Conservation (phyloP, 2,113 vertebrate genomes). For the Proteles cristata region DNA sequence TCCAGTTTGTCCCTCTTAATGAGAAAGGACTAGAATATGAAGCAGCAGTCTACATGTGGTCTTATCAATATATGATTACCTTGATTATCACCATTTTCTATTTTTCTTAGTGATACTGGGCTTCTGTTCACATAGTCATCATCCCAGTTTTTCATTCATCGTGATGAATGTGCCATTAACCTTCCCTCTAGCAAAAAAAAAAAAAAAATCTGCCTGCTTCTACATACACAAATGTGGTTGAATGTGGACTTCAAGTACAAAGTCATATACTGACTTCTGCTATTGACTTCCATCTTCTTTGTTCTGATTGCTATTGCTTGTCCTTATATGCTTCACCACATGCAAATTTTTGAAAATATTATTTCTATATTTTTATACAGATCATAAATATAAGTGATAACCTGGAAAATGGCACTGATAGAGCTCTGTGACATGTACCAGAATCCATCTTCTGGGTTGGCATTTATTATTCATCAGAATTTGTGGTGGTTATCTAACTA, state of each 20-base stretch:
- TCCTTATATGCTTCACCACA: background rate
- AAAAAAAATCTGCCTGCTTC: background rate
- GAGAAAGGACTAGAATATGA: background rate
- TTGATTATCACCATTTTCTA: background rate
- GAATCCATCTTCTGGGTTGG: background rate
- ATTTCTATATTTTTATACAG: background rate
- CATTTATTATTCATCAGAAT: background rate
- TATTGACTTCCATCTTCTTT: background rate
- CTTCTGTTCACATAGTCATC: background rate
- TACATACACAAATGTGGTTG: background rate
- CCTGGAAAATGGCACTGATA: background rate
- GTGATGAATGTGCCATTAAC: background rate
- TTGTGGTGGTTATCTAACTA: background rate
- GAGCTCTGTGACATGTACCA: background rate
- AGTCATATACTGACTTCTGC: background rate
- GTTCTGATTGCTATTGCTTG: background rate
- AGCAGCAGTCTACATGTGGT: background rate
- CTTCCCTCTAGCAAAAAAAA: background rate
- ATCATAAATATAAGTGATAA: background rate
- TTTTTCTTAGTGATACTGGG: background rate
- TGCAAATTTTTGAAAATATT: background rate
- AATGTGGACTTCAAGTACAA: background rate
- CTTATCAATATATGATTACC: background rate
- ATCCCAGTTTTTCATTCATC: background rate
- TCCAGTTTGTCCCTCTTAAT: background rate